Conservation (phyloP, 1,140 invertebrate genomes). For the Acromyrmex charruanus region DNA sequence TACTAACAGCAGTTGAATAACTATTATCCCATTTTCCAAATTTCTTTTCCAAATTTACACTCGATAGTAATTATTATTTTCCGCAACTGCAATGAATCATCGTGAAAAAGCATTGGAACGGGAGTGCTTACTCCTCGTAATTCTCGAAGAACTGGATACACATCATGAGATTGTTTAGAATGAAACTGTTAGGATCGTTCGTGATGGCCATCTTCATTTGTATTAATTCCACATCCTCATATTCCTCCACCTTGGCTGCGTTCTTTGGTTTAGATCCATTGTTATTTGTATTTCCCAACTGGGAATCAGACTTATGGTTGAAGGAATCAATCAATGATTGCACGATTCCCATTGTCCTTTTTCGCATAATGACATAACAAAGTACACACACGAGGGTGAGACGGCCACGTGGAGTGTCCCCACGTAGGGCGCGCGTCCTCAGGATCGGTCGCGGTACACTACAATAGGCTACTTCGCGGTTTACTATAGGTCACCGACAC, state of each 20-base stretch:
- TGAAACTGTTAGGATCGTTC: slow-evolving; percentile 89
- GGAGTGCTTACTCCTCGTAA: slow-evolving; percentile 89
- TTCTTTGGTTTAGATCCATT: not conserved
- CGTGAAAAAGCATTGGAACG: not conserved
- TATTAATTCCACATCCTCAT: slow-evolving; percentile 76
- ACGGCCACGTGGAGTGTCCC: slow-evolving; percentile 34
- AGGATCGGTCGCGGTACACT: not conserved
- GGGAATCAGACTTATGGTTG: slow-evolving; percentile 55
- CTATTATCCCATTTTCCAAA: not conserved
- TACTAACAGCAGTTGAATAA: not conserved
- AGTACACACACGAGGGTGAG: not conserved
- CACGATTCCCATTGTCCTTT: slow-evolving; percentile 84
- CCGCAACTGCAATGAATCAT: not conserved
- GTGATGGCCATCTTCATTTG: slow-evolving; percentile 88
- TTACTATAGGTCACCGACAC: slow-evolving; percentile 1
- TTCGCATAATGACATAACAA: slow-evolving; percentile 32
- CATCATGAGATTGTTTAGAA: slow-evolving; percentile 92
- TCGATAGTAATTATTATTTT: not conserved
- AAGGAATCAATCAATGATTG: too few species aligned
- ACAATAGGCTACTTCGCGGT: not conserved
- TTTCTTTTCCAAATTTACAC: not conserved
- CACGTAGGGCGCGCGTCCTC: slow-evolving; percentile 27
- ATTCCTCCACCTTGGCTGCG: slow-evolving; percentile 53
- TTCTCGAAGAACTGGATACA: slow-evolving; percentile 92
- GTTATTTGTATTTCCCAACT: not conserved